phyloP scores from a whole-genome alignment of 2,888 invertebrate species.

The Melieria omissa region DNA sequence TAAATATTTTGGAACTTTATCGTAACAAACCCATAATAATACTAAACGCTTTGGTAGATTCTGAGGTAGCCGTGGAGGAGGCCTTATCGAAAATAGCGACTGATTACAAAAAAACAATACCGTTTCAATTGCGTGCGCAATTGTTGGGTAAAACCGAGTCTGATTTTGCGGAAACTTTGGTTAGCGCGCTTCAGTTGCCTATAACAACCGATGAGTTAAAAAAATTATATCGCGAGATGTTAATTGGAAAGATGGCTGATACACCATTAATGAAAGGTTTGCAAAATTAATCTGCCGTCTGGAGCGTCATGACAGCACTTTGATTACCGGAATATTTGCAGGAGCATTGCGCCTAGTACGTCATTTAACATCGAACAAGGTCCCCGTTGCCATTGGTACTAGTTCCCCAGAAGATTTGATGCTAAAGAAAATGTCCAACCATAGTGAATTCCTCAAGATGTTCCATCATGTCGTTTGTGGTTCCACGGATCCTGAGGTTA shows the following conservation, averaged over 20 bases:
- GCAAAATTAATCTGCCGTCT: conserved; percentile 32
- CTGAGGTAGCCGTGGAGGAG: conserved; percentile 82
- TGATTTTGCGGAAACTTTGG: conserved; percentile 76
- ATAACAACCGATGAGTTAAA: conserved; percentile 76
- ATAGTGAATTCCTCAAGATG: conserved; percentile 74
- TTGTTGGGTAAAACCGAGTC: conserved; percentile 80
- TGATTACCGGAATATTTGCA: neutral
- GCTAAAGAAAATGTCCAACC: conserved; percentile 74
- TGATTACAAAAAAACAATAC: conserved; percentile 80
- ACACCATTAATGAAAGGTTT: conserved; percentile 78
- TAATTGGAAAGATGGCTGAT: conserved; percentile 72
- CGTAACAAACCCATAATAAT: conserved; percentile 24
- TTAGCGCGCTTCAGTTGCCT: conserved; percentile 76
- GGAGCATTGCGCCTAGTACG: conserved; percentile 82
- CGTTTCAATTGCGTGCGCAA: conserved; percentile 81
- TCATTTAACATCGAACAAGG: conserved; percentile 77
- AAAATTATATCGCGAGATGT: conserved; percentile 71
- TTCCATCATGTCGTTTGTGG: conserved; percentile 85
- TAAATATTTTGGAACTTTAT: no score
- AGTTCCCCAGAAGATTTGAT: conserved; percentile 82
- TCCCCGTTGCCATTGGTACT: conserved; percentile 90
- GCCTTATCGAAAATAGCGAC: conserved; percentile 77
- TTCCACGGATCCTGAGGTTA: conserved; percentile 83
- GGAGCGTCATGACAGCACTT: no score
- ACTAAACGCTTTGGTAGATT: conserved; percentile 72